Evolutionary conservation across 2,113 vertebrate genomes (phyloP), one percentile per base, ranked within the genome.

Genomic region (Pungitius pungitius): DNA sequence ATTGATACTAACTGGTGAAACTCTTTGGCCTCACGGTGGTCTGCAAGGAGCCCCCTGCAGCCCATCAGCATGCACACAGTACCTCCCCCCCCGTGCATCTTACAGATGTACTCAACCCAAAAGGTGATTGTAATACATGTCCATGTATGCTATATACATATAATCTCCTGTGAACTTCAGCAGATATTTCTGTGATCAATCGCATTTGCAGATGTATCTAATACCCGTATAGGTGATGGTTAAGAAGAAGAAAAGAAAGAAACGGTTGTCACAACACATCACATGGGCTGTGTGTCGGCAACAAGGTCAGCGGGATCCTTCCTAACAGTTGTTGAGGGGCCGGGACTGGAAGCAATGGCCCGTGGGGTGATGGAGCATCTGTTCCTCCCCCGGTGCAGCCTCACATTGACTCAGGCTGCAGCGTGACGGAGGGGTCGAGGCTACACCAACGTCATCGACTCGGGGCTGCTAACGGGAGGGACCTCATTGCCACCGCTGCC

Each of bases 231-330:
- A 51, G n/a, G 3, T 49, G 9, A 20, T 11, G 51, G 6, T 6
- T 24, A 14, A 26, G n/a, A 54, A 7, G 33, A 35, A 35, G 4
- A 35, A 8, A 35, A 35, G 30, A 35, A 35, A 35, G 33, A 35
- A 1, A 61, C 9, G 39, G n/a, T 40, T 58, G 60, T 62, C 26
- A 63, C 15, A 69, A 64, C 45, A 22, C 70, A 79, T 67, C 54
- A 79, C 66, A 54, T 75, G 67, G 55, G 79, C 35, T 58, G 11
- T 83, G 81, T 51, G 12, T 82, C 11, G 49, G 70, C 6, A 78
- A 78, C 3, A 66, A 82, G 80, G 9, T 59, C 2, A 35, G 75
- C 37, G 65, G 78, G 54, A 66, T 70, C 30, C 42, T 83, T 83
- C 8, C 39, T 74, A 59, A 22, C 69, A 0, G 72, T 45, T n/a